Base-by-base conservation (phyloP, 2,888 invertebrate genomes). In the Ecliptopera silaceata region DNA sequence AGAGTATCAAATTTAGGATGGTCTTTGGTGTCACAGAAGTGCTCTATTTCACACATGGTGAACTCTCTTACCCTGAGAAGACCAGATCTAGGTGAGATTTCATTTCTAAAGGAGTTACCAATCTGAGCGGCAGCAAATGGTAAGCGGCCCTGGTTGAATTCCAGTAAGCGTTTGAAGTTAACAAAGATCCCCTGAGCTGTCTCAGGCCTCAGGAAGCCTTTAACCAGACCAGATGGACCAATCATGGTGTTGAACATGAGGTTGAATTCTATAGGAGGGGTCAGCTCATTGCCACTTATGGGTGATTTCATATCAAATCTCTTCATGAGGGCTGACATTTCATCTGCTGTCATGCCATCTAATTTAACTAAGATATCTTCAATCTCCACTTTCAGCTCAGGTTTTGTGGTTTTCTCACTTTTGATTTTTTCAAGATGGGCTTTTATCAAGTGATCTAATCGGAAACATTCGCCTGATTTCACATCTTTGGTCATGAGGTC, bases 131-230 rank as follows among this genome's bases (percentile, higher is more conserved):
- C 99, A 63, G 99, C 99, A 91, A 99, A 99, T 20, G 99, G 99
- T 31, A 99, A 84, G 64, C 94, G 95, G 5, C 98, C 99, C 79
- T 98, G 98, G 84, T 99, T 99, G 83, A 99, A 99, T 84, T 99
- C 99, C 51, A 99, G 85, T 20, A 99, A 92, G 11, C 99, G 93
- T 84, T 99, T 99, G 83, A 99, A 99, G 87, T 99, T 99, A 0
- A 99, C 99, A 89, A 99, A 99, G 69, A 99, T 99, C 20, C 99
- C 99, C 85, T 99, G 99, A 0, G 99, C 99, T 11, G 99, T 99
- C 92, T 99, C 99, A 17, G 99, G 99, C 58, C 99, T 94, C 17
- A 99, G 92, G 80, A 96, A 99, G 91, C 97, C 98, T 91, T 98
- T 98, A 1, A 98, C 93, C 53, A 97, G 89, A 0, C 99, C 99